Conservation (phyloP, 2,888 invertebrate species). For the Trissolcus brochymenae region DNA sequence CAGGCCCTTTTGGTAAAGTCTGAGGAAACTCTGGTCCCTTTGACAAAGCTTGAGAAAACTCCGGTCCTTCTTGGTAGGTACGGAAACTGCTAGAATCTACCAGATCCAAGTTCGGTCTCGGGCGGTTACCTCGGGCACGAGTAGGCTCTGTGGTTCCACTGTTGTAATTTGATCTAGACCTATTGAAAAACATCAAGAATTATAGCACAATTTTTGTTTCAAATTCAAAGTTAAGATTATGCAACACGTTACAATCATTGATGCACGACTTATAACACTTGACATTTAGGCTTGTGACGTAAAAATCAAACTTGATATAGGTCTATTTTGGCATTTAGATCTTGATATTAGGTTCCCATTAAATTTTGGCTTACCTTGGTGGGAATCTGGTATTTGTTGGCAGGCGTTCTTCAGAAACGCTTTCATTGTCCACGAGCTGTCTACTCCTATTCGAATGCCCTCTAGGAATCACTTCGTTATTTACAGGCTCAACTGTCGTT, state of each 20-base stretch:
- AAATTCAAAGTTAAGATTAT: no score
- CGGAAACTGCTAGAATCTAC: slow-evolving; percentile 90
- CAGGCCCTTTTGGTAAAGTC: slow-evolving; percentile 78
- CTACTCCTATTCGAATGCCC: slow-evolving; percentile 78
- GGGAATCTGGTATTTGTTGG: slow-evolving; percentile 92
- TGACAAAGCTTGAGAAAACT: not conserved
- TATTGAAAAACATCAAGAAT: slow-evolving; percentile 30
- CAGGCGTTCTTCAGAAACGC: slow-evolving; percentile 79
- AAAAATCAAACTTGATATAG: not conserved
- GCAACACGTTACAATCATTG: no score
- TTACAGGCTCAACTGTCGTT: slow-evolving; percentile 80
- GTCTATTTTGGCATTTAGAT: slow-evolving; percentile 8
- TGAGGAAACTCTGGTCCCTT: slow-evolving; percentile 79
- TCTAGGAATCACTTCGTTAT: slow-evolving; percentile 82
- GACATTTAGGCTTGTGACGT: no score
- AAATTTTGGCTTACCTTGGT: slow-evolving; percentile 76
- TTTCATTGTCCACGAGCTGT: slow-evolving; percentile 73
- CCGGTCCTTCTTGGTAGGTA: slow-evolving; percentile 77
- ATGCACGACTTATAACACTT: no score
- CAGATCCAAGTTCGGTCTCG: slow-evolving; percentile 86
- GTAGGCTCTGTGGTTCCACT: slow-evolving; percentile 72
- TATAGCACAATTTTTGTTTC: no score
- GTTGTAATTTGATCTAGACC: slow-evolving; percentile 74
- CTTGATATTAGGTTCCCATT: slow-evolving; percentile 22
- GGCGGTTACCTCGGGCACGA: slow-evolving; percentile 70